Base-by-base conservation (phyloP, 2,113 vertebrate genomes). In the Oxyura jamaicensis region DNA sequence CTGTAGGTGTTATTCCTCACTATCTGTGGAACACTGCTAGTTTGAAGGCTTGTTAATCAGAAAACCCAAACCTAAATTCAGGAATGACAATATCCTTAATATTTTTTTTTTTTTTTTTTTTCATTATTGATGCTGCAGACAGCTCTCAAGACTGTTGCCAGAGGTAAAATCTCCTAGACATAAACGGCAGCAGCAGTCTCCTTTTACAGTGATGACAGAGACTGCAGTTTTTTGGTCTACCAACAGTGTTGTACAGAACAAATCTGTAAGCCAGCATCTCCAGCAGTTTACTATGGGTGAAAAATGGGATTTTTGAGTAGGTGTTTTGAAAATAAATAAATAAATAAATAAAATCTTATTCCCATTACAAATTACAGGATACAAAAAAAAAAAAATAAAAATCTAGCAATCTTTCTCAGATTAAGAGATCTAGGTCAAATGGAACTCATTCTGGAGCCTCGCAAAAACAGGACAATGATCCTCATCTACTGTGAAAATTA, bases 91-190 rank as follows among this genome's bases (percentile, higher is more conserved):
- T 29, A 83, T 52, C 58, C 23, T 78, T 36, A 39, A 39, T 39
- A 39, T 39, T 92, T 92, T 88, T 82, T 19, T 23, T 92, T 72
- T 92, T 86, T 82, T 19, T 23, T 92, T 92, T 88, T 23, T 92
- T 33, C 50, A 50, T 56, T 67, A 3, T 7, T 82, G 52, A 23
- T 66, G 25, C 36, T 73, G 71, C 56, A 80, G 42, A 48, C 41
- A 44, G 77, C 22, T 91, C 46, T 72, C 8, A 46, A 80, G 31
- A 39, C 5, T 44, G 60, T 8, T 68, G 28, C 50, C 42, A 53
- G 79, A 28, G 31, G 11, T 74, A 67, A 58, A 67, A 88, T 60
- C 66, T 55, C 52, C 10, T 6, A 52, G 25, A n/a, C 8, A 11
- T 36, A 4, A 41, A 29, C 13, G 17, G 7, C n/a, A 89, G 39